Percentiles rank a stretch among this genome's conserved stretches.
Evolutionary conservation across 2,888 invertebrate species (phyloP).

Genomic region (Drosophila picticornis): DNA sequence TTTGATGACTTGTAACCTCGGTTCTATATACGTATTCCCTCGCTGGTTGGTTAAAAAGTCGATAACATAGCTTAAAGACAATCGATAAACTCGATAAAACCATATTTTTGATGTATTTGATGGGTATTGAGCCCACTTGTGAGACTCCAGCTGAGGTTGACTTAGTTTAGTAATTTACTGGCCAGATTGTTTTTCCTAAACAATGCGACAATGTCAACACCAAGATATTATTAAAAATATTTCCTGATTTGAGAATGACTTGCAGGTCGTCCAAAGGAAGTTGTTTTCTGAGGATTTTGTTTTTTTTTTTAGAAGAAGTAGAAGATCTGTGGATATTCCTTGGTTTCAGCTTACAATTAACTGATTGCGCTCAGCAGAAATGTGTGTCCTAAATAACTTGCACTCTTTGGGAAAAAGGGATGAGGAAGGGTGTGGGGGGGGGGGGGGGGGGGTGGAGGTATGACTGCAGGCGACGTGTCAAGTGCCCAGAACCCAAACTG

Average conservation of each 20-base stretch:
- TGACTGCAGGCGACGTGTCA: not conserved
- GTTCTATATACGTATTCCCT: not conserved
- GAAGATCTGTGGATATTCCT: not conserved
- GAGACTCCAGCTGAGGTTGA: not conserved
- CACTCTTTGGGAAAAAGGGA: not conserved
- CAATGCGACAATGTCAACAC: too few relatives aligned
- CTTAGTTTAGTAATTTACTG: too few relatives aligned
- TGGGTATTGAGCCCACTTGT: not conserved
- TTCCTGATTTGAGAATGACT: not conserved
- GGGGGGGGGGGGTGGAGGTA: too few relatives aligned
- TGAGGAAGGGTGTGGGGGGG: not conserved
- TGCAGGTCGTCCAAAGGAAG: not conserved
- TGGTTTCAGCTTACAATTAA: not conserved
- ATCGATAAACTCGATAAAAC: not conserved
- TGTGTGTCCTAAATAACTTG: not conserved
- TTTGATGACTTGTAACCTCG: too few relatives aligned
- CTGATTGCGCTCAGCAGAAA: not conserved
- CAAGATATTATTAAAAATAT: not conserved
- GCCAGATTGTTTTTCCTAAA: too few relatives aligned
- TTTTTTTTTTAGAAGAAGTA: not conserved
- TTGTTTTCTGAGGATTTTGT: not conserved
- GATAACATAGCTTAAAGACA: not conserved
- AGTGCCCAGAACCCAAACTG: conserved; percentile 1
- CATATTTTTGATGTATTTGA: not conserved
- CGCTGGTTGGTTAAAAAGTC: not conserved